Evolutionary conservation across 2,888 invertebrate species (phyloP), one percentile per base, ranked within the genome.

Genomic region (Onthophagus sagittarius): DNA sequence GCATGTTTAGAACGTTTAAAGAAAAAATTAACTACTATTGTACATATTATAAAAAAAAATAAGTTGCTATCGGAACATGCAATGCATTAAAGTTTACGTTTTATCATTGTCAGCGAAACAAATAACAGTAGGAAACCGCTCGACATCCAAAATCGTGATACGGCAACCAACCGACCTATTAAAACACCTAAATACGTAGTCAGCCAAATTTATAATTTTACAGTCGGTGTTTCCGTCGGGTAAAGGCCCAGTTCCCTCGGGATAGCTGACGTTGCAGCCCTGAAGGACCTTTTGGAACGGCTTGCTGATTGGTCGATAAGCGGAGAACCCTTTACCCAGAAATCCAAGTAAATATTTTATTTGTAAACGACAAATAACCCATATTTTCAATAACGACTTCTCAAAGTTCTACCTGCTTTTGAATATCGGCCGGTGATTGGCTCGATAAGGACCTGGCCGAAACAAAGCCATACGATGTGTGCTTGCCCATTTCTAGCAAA

Each of bases 281-380:
- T 77, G 78, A 80, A 80, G 80, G 79, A 79, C 81, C 81, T 80
- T 79, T 79, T 80, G 79, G 80, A 80, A 79, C 79, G 79, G 78
- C 78, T 79, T 79, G 79, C 81, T 81, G 82, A 82, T 82, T 81
- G 81, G 81, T 79, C 81, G 81, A 81, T 82, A 80, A 77, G 77
- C 79, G 75, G 11, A 53, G 11, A 53, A 4, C 39, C 39, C 39
- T 53, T 53, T 53, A 53, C 77, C 7, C 39, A 11, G 11, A 53
- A 53, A 53, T 53, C 11, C 39, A 11, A 53, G 39, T 53, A 53
- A 53, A 53, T 53, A 53, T 53, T 53, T 53, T 53, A 53, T 53
- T 53, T 53, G 2, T 7, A 23, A 23, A 23, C 23, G 23, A 53
- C 39, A 9, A 53, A 53, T 53, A 53, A 53, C 11, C 39, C 39